A percentile compares a stretch with the other conserved stretches of the same genome.
These are phyloP conservation scores for Halictus quadricinctus DNA, from an alignment of 2,888 invertebrate genomes.

Conservation along the genomic window DNA sequence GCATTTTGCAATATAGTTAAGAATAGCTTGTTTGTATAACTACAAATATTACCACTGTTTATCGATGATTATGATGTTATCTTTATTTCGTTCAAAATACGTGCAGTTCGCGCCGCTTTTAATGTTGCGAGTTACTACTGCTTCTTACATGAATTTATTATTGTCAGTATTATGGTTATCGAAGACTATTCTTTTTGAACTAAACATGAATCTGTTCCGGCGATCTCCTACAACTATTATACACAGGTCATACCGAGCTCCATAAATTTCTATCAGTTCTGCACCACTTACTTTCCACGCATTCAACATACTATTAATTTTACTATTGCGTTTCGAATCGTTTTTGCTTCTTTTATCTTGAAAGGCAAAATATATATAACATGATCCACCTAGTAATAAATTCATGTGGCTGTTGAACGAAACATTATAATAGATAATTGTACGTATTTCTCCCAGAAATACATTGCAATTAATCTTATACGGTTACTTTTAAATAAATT, in stretches of 20 bases:
- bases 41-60: constrained; percentile 54
- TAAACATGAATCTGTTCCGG: constrained; percentile 30
- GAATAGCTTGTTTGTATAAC: constrained; percentile 58
- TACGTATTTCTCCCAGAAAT: constrained; percentile 57
- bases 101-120: constrained; percentile 50
- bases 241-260: constrained; percentile 15
- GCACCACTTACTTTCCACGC: constrained; percentile 21
- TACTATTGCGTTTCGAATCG: constrained; percentile 22
- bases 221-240: constrained; percentile 30
- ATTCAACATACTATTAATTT: constrained; percentile 36
- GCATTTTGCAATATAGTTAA: constrained; percentile 58
- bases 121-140: constrained; percentile 48
- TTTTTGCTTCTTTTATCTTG: constrained; percentile 4
- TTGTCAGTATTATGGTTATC: constrained; percentile 55
- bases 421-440: constrained; percentile 52
- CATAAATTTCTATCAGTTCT: constrained; percentile 31
- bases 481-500: constrained; percentile 57
- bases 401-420: constrained; percentile 53
- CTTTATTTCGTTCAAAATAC: constrained; percentile 52
- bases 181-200: constrained; percentile 35
- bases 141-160: constrained; percentile 57
- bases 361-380: constrained; percentile 23
- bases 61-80: constrained; percentile 52
- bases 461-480: constrained; percentile 53
- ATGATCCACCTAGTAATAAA: constrained; percentile 57